These are phyloP conservation scores for Macroramphosus scolopax DNA, from an alignment of 2,797 vertebrate genomes.

Conservation along the genomic window DNA sequence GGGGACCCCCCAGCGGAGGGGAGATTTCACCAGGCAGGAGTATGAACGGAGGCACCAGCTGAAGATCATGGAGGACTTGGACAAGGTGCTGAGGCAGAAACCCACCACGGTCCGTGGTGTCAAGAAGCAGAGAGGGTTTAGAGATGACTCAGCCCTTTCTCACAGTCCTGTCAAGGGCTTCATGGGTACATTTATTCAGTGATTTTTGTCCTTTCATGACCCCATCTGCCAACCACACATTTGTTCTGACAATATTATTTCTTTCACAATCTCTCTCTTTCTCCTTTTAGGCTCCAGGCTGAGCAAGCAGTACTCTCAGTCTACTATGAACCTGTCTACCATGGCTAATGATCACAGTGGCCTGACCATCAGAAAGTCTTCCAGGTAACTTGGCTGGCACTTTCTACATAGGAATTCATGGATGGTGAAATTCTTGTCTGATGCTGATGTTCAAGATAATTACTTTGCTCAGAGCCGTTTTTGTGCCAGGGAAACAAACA, in stretches of 20 bases:
- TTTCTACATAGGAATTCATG: too few relatives aligned
- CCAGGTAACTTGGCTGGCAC: slow-evolving; percentile 67
- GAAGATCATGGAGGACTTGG: slow-evolving; percentile 91
- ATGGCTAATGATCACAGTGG: slow-evolving; percentile 83
- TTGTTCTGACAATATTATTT: slow-evolving; percentile 4
- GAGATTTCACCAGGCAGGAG: slow-evolving; percentile 86
- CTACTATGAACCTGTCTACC: slow-evolving; percentile 88
- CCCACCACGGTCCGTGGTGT: slow-evolving; percentile 81
- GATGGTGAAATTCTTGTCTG: too few relatives aligned
- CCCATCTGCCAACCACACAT: too few relatives aligned
- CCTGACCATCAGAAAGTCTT: slow-evolving; percentile 80
- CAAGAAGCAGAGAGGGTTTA: slow-evolving; percentile 85
- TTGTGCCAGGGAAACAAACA: not conserved
- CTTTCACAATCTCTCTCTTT: not conserved
- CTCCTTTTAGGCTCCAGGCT: slow-evolving; percentile 78
- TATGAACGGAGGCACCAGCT: slow-evolving; percentile 88
- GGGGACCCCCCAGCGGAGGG: slow-evolving; percentile 78
- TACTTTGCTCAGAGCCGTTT: too few relatives aligned
- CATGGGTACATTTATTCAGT: slow-evolving; percentile 74
- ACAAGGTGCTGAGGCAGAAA: slow-evolving; percentile 87
- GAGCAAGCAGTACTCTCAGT: slow-evolving; percentile 91
- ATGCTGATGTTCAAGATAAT: too few relatives aligned
- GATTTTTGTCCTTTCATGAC: not conserved
- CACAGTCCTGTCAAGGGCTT: slow-evolving; percentile 86
- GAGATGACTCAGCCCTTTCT: slow-evolving; percentile 86